A percentile compares a stretch with the other conserved stretches of the same genome.
phyloP scores from a whole-genome alignment of 2,797 vertebrate genomes.

The Bradypodion ventrale region DNA sequence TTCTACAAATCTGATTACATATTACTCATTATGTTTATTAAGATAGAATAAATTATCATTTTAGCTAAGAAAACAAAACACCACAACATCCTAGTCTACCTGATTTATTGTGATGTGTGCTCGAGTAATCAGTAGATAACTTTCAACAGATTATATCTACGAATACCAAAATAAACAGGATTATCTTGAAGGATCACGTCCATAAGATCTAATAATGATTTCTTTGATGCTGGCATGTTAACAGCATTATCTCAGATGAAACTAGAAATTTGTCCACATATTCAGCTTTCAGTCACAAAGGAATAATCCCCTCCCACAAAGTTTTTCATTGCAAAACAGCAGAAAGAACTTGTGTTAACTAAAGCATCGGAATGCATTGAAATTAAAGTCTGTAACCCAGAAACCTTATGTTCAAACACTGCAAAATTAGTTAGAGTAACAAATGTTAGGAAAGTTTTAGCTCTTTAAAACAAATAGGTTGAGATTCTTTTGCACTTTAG shows the following conservation, averaged over 20 bases:
- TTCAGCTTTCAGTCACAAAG: not conserved
- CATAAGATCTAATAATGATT: not conserved
- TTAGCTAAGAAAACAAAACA: not conserved
- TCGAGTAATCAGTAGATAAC: not conserved
- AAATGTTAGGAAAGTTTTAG: not conserved
- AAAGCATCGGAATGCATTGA: not conserved
- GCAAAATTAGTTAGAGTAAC: not conserved
- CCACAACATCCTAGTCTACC: not conserved
- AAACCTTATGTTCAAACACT: not conserved
- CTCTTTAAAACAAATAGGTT: not conserved
- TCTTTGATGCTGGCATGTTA: not conserved
- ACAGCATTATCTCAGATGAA: not conserved
- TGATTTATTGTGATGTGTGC: not conserved
- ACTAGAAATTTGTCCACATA: not conserved
- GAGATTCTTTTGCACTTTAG: not conserved
- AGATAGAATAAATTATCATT: not conserved
- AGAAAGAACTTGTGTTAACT: not conserved
- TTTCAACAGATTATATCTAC: not conserved
- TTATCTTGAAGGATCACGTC: too few species aligned
- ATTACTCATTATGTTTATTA: constrained; percentile 14
- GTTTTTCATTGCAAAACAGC: not conserved
- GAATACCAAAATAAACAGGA: not conserved
- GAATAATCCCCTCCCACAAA: too few species aligned
- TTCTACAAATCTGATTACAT: constrained; percentile 7
- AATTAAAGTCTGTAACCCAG: not conserved